Conservation (phyloP, 2,888 invertebrate species). For the Stenodera caucasica region DNA sequence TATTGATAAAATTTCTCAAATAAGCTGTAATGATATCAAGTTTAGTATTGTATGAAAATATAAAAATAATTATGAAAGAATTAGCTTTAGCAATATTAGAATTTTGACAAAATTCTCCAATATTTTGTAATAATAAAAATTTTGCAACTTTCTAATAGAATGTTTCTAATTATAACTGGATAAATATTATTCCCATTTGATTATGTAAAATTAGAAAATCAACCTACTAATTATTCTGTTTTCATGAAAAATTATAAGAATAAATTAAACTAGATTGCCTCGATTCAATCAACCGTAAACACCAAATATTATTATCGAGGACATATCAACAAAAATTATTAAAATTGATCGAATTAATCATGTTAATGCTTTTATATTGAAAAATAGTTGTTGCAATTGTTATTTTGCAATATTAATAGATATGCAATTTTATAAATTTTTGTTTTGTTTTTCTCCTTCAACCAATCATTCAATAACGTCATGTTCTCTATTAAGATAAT, state of each 20-base stretch:
- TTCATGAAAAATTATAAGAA: constrained; percentile 18
- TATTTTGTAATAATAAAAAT: background rate
- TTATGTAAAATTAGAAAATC: too few species aligned
- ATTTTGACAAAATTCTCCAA: too few species aligned
- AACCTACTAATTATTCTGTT: too few species aligned
- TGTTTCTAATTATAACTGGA: background rate
- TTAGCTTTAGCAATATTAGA: background rate
- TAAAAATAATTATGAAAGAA: background rate
- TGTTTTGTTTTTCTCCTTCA: background rate
- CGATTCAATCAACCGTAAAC: constrained; percentile 30
- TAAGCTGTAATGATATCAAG: constrained; percentile 11
- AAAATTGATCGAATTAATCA: background rate
- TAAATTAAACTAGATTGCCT: constrained; percentile 33
- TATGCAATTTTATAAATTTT: background rate
- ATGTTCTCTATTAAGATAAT: background rate
- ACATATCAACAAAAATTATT: background rate
- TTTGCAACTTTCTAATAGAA: constrained; percentile 2
- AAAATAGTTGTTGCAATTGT: background rate
- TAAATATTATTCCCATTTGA: too few species aligned
- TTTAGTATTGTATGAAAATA: background rate
- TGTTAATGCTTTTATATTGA: background rate
- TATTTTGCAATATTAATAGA: background rate
- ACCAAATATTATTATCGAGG: constrained; percentile 9
- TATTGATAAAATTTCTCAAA: constrained; percentile 14
- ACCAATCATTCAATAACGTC: background rate